Conservation (phyloP, 2,888 invertebrate species). For the Agrochola circellaris region DNA sequence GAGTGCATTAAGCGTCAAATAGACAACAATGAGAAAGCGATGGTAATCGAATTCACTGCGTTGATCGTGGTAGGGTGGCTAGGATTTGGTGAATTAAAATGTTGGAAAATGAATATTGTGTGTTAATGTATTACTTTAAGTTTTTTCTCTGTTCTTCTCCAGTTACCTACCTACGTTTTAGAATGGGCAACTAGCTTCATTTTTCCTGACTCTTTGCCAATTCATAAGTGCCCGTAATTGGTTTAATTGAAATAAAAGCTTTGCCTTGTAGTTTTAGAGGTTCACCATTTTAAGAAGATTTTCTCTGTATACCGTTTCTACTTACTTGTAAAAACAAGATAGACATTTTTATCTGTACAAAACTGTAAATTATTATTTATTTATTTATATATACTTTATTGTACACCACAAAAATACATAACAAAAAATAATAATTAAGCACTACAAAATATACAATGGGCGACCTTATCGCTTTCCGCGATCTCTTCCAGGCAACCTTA, state of each 20-base stretch:
- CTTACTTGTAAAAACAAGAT: neutral
- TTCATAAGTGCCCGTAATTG: neutral
- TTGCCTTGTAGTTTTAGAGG: neutral
- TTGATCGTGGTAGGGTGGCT: slow-evolving; percentile 73
- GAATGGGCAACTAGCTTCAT: neutral
- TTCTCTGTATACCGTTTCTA: neutral
- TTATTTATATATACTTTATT: too few species aligned
- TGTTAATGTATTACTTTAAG: too few species aligned
- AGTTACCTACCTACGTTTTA: neutral
- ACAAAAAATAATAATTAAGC: too few species aligned
- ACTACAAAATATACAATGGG: too few species aligned
- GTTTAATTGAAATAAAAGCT: neutral
- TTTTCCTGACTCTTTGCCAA: neutral
- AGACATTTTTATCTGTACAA: neutral
- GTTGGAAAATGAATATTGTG: neutral
- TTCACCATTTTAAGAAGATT: neutral
- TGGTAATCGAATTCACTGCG: slow-evolving; percentile 84
- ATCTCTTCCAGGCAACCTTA: too few species aligned
- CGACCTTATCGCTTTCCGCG: too few species aligned
- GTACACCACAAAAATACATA: too few species aligned
- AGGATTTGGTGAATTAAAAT: slow-evolving; percentile 34
- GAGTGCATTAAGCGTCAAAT: slow-evolving; percentile 80
- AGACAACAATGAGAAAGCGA: slow-evolving; percentile 81
- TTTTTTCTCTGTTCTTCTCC: neutral
- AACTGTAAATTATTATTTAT: neutral